Evolutionary conservation across 2,888 invertebrate genomes (phyloP).

Genomic region (Idaea aversata): DNA sequence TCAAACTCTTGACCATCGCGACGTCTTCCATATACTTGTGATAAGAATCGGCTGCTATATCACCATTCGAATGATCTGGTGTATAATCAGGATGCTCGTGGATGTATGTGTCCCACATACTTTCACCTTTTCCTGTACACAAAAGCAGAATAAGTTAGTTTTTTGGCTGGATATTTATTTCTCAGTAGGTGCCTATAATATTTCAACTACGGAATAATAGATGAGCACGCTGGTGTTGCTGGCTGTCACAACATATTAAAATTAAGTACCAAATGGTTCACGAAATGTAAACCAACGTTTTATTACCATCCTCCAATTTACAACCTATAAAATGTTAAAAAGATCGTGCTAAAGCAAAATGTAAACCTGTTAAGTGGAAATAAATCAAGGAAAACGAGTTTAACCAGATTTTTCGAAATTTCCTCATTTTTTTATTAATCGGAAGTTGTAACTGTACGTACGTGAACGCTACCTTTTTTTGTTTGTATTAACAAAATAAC

Average conservation of each 20-base stretch:
- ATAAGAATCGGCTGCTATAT: conserved; percentile 85
- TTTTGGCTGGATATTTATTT: too few relatives aligned
- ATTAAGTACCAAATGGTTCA: not conserved
- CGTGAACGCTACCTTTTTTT: not conserved
- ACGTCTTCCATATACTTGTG: conserved; percentile 83
- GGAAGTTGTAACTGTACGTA: not conserved
- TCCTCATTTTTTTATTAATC: not conserved
- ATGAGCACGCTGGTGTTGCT: not conserved
- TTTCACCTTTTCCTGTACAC: conserved; percentile 81
- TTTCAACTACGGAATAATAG: not conserved
- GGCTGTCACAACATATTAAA: not conserved
- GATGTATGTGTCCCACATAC: conserved; percentile 81
- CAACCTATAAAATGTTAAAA: conserved; percentile 1
- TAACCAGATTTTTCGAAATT: not conserved
- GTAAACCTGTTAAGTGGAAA: not conserved
- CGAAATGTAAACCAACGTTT: not conserved
- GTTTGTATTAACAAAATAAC: not conserved
- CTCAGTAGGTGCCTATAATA: not conserved
- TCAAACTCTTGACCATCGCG: conserved; percentile 78
- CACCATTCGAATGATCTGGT: conserved; percentile 78
- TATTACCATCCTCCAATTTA: not conserved
- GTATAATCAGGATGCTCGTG: conserved; percentile 78
- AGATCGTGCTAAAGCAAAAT: conserved; percentile 4
- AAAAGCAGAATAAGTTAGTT: not conserved
- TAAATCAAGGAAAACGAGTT: not conserved